Base-by-base conservation (phyloP, 1,140 invertebrate genomes). In the Planococcus citri region DNA sequence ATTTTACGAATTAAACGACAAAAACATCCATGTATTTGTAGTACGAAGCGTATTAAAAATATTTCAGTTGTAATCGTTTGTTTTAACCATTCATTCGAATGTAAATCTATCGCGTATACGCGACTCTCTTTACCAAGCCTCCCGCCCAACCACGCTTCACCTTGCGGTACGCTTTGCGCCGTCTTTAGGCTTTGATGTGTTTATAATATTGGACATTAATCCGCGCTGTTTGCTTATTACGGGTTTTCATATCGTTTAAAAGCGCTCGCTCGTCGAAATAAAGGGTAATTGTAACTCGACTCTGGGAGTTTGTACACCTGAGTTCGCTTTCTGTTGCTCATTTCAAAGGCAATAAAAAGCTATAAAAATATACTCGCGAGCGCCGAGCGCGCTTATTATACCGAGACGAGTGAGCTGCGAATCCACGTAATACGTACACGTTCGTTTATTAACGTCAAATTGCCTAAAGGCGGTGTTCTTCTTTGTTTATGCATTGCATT, bases 131-230 rank as follows among this genome's bases (percentile, higher is more conserved):
- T 37, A n/a, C n/a, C n/a, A n/a, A n/a, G n/a, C n/a, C n/a, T n/a
- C n/a, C n/a, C n/a, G n/a, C n/a, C n/a, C n/a, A n/a, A n/a, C n/a
- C n/a, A n/a, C 3, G 29, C 29, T 33, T 33, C 29, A 3, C 29
- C 12, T 12, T 3, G 29, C 29, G 29, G 4, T 33, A 33, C 33
- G 33, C 14, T 14, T 6, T 8, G 6, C 33, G 33, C 14, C 14
- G 14, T 6, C 33, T 6, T 37, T 9, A 24, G 21, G 60, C 60
- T 64, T 64, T 64, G 60, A 64, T 64, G 60, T 64, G 60, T 64
- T 64, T 64, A 64, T 64, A 64, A 27, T 64, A 64, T 64, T 25
- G 60, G 60, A 64, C 60, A 64, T 64, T 64, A 64, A 64, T 64
- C 60, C 60, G 60, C 60, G 20, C 60, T 21, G 60, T 64, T 64